These are phyloP conservation scores for Callyntrura sp. DNA, from an alignment of 2,888 invertebrate species.

Conservation along the genomic window DNA sequence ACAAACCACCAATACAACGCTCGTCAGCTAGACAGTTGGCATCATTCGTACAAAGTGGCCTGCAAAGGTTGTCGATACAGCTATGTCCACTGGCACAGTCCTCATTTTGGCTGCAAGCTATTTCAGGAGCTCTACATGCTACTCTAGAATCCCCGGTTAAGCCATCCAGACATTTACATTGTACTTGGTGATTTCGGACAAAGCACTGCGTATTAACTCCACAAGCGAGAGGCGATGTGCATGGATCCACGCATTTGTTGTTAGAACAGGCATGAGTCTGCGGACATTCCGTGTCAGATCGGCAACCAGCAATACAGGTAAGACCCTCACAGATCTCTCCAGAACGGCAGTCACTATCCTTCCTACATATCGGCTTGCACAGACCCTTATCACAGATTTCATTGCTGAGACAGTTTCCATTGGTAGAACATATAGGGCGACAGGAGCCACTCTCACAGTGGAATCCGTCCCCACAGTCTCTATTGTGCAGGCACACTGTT, in stretches of 20 bases:
- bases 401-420: slow-evolving; percentile 92
- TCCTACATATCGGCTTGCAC: slow-evolving; percentile 93
- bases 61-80: slow-evolving; percentile 92
- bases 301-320: slow-evolving; percentile 92
- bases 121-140: slow-evolving; percentile 90
- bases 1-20: slow-evolving; percentile 93
- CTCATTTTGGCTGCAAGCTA: slow-evolving; percentile 88
- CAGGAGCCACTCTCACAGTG: slow-evolving; percentile 91
- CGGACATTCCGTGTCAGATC: slow-evolving; percentile 92
- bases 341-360: slow-evolving; percentile 94
- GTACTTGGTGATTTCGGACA: slow-evolving; percentile 90
- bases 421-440: slow-evolving; percentile 91
- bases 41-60: slow-evolving; percentile 92
- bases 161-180: slow-evolving; percentile 90
- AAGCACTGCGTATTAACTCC: slow-evolving; percentile 93
- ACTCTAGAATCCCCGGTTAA: slow-evolving; percentile 91
- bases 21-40: slow-evolving; percentile 93
- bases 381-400: slow-evolving; percentile 93
- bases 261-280: slow-evolving; percentile 90
- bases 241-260: slow-evolving; percentile 93
- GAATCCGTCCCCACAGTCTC: slow-evolving; percentile 90
- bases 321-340: slow-evolving; percentile 95
- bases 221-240: slow-evolving; percentile 91
- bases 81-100: slow-evolving; percentile 91
- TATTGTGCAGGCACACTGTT: slow-evolving; percentile 90